Base-by-base conservation (phyloP, 2,113 vertebrate genomes). In the Grallaria varia region DNA sequence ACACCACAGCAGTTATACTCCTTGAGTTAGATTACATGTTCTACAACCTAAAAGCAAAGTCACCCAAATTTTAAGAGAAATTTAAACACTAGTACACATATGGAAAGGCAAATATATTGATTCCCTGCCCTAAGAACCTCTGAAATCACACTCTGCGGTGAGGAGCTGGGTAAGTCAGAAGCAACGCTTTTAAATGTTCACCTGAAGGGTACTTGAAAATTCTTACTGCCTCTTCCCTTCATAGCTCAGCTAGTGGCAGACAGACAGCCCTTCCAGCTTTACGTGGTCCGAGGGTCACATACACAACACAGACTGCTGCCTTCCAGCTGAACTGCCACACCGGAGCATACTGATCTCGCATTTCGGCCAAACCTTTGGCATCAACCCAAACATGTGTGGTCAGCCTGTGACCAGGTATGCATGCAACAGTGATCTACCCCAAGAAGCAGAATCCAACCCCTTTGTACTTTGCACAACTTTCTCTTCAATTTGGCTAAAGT, bases 381-480 rank as follows among this genome's bases (percentile, higher is more conserved):
- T 16, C 55, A 86, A 37, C 89, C 72, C 44, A 76, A 73, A 58
- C 58, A 64, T 6, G 1, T 1, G 30, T 23, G 24, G 56, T 17
- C 56, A 23, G 40, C 73, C 64, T 22, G 4, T 9, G 67, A 79
- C 35, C 44, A 53, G 0, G 3, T 27, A n/a, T 8, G 33, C 42
- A 31, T 1, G 0, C 0, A 10, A 27, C 23, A 45, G 37, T 10
- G 25, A 72, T 18, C 9, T 62, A 49, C 13, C 31, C 53, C 64
- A 24, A 31, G 50, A 73, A 67, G 39, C 66, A 90, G 23, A 80
- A 40, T 31, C 44, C 82, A 73, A 89, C 35, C 24, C 47, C 64
- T 71, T 22, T 2, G 2, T 15, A 71, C n/a, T 55, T 19, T 6
- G 44, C 17, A 66, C 13, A 3, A 5, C 11, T 64, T 42, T 71